Evolutionary conservation across 2,888 invertebrate genomes (phyloP).

Genomic region (Iselma pallidipennis): DNA sequence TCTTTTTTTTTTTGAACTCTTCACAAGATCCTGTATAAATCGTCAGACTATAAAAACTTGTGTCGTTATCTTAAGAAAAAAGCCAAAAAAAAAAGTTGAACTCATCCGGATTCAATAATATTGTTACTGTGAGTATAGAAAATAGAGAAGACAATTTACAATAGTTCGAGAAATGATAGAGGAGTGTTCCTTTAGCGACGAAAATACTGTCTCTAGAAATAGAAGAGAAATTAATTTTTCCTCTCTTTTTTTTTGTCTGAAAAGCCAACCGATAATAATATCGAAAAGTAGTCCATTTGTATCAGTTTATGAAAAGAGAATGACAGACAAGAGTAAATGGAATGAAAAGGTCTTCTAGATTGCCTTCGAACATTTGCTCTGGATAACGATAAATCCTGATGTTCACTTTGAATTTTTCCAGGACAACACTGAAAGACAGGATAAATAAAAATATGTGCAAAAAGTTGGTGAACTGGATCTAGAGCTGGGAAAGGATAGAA

Average conservation of each 20-base stretch:
- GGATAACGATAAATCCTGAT: no score
- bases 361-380: no score
- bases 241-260: constrained; percentile 1
- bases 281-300: constrained; percentile 15
- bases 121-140: no score
- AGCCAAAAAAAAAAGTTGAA: not conserved
- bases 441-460: not conserved
- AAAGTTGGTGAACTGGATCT: not conserved
- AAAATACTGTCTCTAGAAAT: constrained; percentile 1
- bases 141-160: no score
- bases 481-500: not conserved
- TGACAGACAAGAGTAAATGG: constrained; percentile 7
- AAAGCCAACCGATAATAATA: constrained; percentile 11
- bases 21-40: not conserved
- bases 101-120: not conserved
- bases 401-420: no score
- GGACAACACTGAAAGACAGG: not conserved
- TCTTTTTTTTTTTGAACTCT: not conserved
- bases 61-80: constrained; percentile 5
- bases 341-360: no score
- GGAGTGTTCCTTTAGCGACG: not conserved
- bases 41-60: constrained; percentile 7
- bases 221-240: constrained; percentile 8
- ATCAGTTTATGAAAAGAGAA: constrained; percentile 12
- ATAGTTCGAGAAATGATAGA: not conserved